Evolutionary conservation across 2,888 invertebrate genomes (phyloP), one percentile per base, ranked within the genome.

Genomic region (Drosophila tanythrix): DNA sequence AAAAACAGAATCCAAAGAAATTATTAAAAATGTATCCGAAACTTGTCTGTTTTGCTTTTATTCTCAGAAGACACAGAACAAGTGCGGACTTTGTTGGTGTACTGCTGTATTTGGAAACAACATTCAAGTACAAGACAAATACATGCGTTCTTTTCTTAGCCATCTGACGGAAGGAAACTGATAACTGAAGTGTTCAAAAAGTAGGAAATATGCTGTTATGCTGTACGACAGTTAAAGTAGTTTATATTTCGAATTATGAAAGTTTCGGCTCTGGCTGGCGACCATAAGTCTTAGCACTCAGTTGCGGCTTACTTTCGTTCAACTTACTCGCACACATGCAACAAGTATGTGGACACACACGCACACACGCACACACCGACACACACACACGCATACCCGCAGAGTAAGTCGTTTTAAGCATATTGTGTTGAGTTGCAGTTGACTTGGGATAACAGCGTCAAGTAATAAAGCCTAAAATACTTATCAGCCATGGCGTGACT

Each of bases 401-500:
- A 50, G 43, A 57, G 57, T 50, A 70, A 59, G 55, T 65, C 66
- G 56, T 73, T 70, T 76, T 46, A 27, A 79, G 61, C 70, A 84
- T 76, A 78, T 78, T 80, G 74, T 63, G 73, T 43, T 85, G 74
- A 77, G 70, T 61, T 77, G 76, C 76, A 79, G 80, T 59, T 65
- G 73, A 64, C 64, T 71, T 70, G 69, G 70, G 86, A 82, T 88
- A 86, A 83, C 76, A 77, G 78, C 70, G 70, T 55, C 73, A 64
- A 74, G 83, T 76, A 88, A 87, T 87, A 83, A 84, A 87, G 87
- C 79, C 74, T 62, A 74, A 75, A 84, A 84, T 81, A 72, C 81
- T 88, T 88, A 88, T 87, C 87, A 79, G 84, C 33, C 78, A 69
- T 71, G 61, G 74, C 84, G 84, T 87, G 84, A 81, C 81, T 81